These are phyloP conservation scores for Myotis lucifugus DNA, from an alignment of 2,113 vertebrate species.

Conservation along the genomic window DNA sequence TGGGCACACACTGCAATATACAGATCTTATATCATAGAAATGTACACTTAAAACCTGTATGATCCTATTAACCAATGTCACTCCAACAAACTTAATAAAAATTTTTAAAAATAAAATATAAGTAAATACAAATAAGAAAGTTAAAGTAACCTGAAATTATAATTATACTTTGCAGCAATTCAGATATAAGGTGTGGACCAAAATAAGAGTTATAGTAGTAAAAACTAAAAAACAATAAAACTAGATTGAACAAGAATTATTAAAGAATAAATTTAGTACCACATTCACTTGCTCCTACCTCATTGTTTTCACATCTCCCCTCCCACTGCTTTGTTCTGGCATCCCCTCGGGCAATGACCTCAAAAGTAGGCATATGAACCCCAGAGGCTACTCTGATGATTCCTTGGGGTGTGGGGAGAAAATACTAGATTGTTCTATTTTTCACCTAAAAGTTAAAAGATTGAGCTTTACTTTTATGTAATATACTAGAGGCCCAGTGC, in stretches of 20 bases:
- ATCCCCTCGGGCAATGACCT: background rate
- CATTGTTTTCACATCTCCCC: background rate
- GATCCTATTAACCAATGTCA: background rate
- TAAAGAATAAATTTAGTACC: background rate
- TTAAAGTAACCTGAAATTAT: background rate
- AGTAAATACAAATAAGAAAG: background rate
- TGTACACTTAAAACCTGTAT: background rate
- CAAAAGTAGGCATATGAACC: background rate
- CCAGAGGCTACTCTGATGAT: background rate
- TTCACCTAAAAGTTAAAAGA: background rate
- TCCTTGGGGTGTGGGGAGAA: background rate
- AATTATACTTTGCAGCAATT: background rate
- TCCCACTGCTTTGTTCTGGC: background rate
- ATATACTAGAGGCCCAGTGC: background rate
- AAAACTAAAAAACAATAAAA: background rate
- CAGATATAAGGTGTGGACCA: background rate
- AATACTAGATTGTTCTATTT: background rate
- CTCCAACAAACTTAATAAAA: background rate
- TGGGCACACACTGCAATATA: background rate
- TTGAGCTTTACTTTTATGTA: background rate
- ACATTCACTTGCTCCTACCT: background rate
- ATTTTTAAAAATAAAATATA: background rate
- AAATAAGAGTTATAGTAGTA: background rate
- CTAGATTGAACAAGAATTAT: background rate
- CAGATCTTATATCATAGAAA: background rate